A percentile compares a stretch with the other conserved stretches of the same genome.
Evolutionary conservation across 2,888 invertebrate species (phyloP).

Genomic region (Lordiphosa fenestrarum): DNA sequence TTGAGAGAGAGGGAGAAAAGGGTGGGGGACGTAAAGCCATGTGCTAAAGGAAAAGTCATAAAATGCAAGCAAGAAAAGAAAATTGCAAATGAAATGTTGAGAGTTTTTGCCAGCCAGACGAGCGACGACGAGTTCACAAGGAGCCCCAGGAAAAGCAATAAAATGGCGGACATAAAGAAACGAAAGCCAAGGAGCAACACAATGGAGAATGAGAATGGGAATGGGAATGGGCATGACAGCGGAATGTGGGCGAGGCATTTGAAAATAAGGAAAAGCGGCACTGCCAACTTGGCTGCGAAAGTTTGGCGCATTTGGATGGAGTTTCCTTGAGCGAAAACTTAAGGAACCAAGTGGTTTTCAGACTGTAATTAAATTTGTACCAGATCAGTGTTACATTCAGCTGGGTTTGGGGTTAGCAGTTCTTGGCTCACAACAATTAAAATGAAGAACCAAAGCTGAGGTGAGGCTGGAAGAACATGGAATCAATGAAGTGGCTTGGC

Average conservation of each 20-base stretch:
- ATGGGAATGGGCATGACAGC: neutral
- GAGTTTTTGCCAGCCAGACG: conserved; percentile 35
- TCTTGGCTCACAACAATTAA: too few species aligned
- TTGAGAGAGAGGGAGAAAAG: neutral
- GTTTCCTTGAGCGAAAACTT: conserved; percentile 19
- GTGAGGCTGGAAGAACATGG: too few species aligned
- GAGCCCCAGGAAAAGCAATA: conserved; percentile 37
- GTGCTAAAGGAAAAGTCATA: conserved; percentile 65
- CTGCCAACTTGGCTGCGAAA: conserved; percentile 12
- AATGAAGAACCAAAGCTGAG: too few species aligned
- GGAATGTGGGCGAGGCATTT: conserved; percentile 8
- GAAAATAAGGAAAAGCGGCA: conserved; percentile 12
- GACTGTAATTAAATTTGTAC: neutral
- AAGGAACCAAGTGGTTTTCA: conserved; percentile 17
- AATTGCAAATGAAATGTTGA: conserved; percentile 66
- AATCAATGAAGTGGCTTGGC: too few species aligned
- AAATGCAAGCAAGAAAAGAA: conserved; percentile 66
- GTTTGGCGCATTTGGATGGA: conserved; percentile 31
- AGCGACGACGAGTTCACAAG: conserved; percentile 9
- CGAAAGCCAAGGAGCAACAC: conserved; percentile 15
- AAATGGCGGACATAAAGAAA: conserved; percentile 42
- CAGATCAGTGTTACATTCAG: neutral
- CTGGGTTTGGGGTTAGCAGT: too few species aligned
- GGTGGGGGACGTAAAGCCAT: conserved; percentile 14
- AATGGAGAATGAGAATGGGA: conserved; percentile 1